Conservation (phyloP, 2,797 vertebrate genomes). For the Pachyuromys duprasi region DNA sequence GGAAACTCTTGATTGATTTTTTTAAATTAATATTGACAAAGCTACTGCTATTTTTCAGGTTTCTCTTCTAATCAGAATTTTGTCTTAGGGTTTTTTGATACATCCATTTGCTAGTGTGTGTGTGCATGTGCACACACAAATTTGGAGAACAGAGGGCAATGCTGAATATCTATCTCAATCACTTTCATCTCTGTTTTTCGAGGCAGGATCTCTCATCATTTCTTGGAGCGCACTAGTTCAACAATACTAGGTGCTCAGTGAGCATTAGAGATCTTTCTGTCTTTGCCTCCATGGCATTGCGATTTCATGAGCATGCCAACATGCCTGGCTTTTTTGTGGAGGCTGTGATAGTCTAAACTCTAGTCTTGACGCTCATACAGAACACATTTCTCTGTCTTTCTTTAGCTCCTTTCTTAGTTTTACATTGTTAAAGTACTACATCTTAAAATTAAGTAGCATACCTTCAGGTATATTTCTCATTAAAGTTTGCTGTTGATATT, state of each 20-base stretch:
- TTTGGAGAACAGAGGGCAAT: neutral
- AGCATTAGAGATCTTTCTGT: neutral
- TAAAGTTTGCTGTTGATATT: conserved; percentile 37
- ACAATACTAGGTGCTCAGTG: neutral
- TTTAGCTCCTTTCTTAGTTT: neutral
- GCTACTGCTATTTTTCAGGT: neutral
- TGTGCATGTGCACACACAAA: neutral
- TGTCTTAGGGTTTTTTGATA: neutral
- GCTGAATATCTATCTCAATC: neutral
- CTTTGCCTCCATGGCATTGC: neutral
- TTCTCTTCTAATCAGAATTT: conserved; percentile 3
- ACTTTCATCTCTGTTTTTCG: neutral
- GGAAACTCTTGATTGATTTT: neutral
- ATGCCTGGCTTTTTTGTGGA: neutral
- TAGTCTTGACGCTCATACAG: neutral
- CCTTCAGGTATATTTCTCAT: neutral
- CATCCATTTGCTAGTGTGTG: neutral
- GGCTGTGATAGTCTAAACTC: neutral
- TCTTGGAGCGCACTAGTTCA: neutral
- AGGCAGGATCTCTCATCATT: neutral
- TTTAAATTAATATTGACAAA: conserved; percentile 22
- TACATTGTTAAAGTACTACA: neutral
- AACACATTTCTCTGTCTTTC: neutral
- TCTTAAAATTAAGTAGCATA: neutral
- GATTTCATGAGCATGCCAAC: neutral